Base-by-base conservation (phyloP, 2,113 vertebrate species). In the Alligator sinensis region DNA sequence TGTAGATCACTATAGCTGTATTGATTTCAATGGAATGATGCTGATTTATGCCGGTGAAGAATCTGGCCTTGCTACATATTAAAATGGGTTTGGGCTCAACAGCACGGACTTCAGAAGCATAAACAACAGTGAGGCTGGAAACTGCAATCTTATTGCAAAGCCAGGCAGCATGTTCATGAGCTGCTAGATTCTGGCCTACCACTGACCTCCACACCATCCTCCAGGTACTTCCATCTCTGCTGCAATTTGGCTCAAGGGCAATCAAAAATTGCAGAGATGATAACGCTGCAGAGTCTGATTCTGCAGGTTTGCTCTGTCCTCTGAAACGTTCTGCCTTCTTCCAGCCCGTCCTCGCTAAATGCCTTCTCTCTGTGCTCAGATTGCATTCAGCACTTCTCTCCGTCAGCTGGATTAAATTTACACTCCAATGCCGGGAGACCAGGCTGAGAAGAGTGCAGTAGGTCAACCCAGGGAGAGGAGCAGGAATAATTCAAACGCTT, bases 271-370 rank as follows among this genome's bases (percentile, higher is more conserved):
- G 62, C 9, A 0, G 21, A 25, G 10, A 0, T 74, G 30, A 59
- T 11, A 6, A 58, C 1, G 2, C 81, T 64, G 81, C 0, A 3
- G 16, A 2, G 66, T 64, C 84, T 80, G 81, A 27, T 3, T 11
- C 9, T 0, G 0, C 72, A 9, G 55, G 70, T 77, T 38, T 75
- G 61, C 22, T 86, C 64, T 14, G 59, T 21, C 11, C 27, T 13
- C 70, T 22, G 1, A 54, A 0, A 2, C 55, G 18, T 61, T 3
- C 78, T 68, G 89, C 64, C 80, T 30, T 38, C 10, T 9, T 21
- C 74, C 22, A 47, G 79, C 70, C 8, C 11, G 0, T 0, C 1
- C 19, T 76, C 57, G 55, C 38, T 5, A 1, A 54, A 10, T 1
- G 1, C 0, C 7, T 24, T 22, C 11, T 17, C 16, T 1, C 38